Conservation (phyloP, 2,888 invertebrate genomes). For the Synanthedon vespiformis region DNA sequence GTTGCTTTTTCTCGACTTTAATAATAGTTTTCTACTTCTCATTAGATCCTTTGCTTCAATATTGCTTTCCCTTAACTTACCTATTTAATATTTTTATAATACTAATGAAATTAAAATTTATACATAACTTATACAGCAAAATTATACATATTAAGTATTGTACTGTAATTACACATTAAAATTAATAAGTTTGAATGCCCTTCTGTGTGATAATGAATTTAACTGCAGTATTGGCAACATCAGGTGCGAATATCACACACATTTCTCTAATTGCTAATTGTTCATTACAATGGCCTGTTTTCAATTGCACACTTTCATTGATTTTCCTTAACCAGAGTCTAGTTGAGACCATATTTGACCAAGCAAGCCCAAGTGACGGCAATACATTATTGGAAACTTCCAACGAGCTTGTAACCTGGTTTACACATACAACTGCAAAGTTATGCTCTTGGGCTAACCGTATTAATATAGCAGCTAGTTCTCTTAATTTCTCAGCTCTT, state of each 20-base stretch:
- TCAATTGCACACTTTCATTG: slow-evolving; percentile 3
- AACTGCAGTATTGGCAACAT: slow-evolving; percentile 27
- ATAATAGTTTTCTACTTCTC: too few species aligned
- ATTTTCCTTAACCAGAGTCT: slow-evolving; percentile 35
- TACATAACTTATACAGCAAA: too few species aligned
- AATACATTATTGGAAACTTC: slow-evolving; percentile 26
- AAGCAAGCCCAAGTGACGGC: slow-evolving; percentile 54
- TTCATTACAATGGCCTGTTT: slow-evolving; percentile 9
- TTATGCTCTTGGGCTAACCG: slow-evolving; percentile 37
- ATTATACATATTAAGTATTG: too few species aligned
- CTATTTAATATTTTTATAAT: too few species aligned
- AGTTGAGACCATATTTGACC: slow-evolving; percentile 59
- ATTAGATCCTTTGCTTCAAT: too few species aligned
- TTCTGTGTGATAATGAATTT: slow-evolving; percentile 32
- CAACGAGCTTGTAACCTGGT: slow-evolving; percentile 54
- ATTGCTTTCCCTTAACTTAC: too few species aligned
- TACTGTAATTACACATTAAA: background rate
- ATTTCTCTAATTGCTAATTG: slow-evolving; percentile 29
- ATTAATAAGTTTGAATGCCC: slow-evolving; percentile 22
- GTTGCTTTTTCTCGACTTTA: too few species aligned
- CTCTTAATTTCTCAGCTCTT: slow-evolving; percentile 55
- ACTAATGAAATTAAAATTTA: too few species aligned
- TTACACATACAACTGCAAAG: slow-evolving; percentile 48
- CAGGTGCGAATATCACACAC: slow-evolving; percentile 36
- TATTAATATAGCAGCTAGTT: slow-evolving; percentile 38